phyloP scores from a whole-genome alignment of 1,140 invertebrate species.

The Caerostris darwini region DNA sequence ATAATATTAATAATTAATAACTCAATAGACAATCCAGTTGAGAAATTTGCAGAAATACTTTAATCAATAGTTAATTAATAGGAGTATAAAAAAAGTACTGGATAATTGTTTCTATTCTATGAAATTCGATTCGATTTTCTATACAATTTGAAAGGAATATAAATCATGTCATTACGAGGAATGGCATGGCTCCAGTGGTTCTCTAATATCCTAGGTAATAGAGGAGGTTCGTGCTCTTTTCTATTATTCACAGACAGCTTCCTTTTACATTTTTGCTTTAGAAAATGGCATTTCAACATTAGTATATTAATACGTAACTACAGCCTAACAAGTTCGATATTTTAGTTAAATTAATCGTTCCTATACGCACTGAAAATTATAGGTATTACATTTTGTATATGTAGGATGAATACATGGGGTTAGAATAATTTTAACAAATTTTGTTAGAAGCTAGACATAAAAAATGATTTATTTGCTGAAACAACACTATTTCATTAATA shows the following conservation, averaged over 20 bases:
- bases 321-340: neutral
- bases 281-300: neutral
- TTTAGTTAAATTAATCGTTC: neutral
- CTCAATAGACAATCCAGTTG: no score
- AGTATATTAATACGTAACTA: neutral
- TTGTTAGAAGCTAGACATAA: no score
- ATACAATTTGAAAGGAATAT: conserved; percentile 41
- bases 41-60: no score
- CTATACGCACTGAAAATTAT: no score
- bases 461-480: no score
- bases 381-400: no score
- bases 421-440: no score
- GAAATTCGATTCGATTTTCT: neutral
- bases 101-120: neutral
- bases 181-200: neutral
- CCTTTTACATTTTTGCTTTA: neutral
- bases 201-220: conserved; percentile 1
- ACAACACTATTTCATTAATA: no score
- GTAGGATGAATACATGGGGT: no score
- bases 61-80: no score
- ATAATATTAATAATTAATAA: no score
- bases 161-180: conserved; percentile 23
- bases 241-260: conserved; percentile 4
- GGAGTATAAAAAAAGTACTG: neutral
- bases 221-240: neutral